These are phyloP conservation scores for Tachycineta bicolor DNA, from an alignment of 2,113 vertebrate species.

Conservation along the genomic window DNA sequence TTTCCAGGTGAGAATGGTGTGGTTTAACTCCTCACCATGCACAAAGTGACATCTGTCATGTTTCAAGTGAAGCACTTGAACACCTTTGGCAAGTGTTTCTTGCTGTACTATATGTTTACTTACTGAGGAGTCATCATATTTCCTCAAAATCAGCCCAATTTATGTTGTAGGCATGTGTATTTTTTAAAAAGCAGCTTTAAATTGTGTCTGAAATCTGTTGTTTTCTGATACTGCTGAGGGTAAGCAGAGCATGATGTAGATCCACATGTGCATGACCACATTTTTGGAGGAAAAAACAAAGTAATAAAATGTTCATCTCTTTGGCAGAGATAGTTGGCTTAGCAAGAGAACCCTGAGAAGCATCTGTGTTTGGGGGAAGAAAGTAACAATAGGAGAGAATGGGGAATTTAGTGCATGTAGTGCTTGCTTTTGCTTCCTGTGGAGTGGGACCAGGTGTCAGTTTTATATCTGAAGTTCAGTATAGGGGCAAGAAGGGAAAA, in stretches of 20 bases:
- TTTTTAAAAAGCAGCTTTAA: not conserved
- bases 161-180: not conserved
- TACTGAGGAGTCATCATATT: not conserved
- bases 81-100: not conserved
- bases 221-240: not conserved
- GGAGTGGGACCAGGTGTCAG: not conserved
- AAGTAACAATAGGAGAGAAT: not conserved
- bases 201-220: not conserved
- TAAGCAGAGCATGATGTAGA: not conserved
- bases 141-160: not conserved
- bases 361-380: not conserved
- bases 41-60: rapidly evolving
- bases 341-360: not conserved
- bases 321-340: constrained; percentile 4
- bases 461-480: not conserved
- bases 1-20: not conserved
- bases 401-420: not conserved
- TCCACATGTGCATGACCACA: not conserved
- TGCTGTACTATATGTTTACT: not conserved
- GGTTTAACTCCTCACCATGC: not conserved
- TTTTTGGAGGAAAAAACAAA: not conserved
- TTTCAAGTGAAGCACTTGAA: not conserved
- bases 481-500: not conserved
- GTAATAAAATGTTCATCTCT: not conserved
- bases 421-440: not conserved